A percentile compares a stretch with the other conserved stretches of the same genome.
Conservation (phyloP, 2,888 invertebrate species). For the Horisme vitalbata region DNA sequence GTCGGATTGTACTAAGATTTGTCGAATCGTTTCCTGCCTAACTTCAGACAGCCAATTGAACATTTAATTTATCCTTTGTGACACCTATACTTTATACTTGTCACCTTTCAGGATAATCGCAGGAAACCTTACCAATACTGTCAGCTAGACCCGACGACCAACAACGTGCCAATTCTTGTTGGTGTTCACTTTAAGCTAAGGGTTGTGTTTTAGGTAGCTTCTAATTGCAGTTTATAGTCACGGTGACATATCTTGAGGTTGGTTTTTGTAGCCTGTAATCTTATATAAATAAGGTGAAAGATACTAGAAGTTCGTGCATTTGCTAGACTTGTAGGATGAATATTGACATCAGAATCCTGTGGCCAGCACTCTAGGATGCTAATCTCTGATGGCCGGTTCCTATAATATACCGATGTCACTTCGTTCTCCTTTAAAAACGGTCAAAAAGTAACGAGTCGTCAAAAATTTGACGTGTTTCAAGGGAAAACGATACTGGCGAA, state of each 20-base stretch:
- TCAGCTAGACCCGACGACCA: conserved; percentile 18
- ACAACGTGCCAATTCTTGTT: conserved; percentile 18
- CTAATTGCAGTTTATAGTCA: conserved; percentile 43
- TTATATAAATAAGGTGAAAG: conserved; percentile 18
- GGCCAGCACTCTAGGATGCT: too few species aligned
- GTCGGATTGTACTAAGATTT: too few species aligned
- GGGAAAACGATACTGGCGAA: too few species aligned
- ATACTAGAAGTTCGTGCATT: conserved; percentile 23
- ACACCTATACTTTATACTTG: not conserved
- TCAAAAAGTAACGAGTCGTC: too few species aligned
- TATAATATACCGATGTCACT: too few species aligned
- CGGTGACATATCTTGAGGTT: conserved; percentile 65
- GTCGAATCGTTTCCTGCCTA: too few species aligned
- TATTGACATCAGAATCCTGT: too few species aligned
- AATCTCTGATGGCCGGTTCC: too few species aligned
- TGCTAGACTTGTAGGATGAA: conserved; percentile 20
- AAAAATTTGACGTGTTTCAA: too few species aligned
- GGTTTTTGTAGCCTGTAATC: conserved; percentile 47
- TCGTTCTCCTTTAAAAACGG: too few species aligned
- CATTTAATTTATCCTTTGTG: too few species aligned
- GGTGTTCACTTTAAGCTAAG: conserved; percentile 34
- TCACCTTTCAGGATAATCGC: not conserved
- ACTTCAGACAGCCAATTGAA: too few species aligned
- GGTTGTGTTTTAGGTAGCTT: conserved; percentile 62
- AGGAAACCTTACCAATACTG: conserved; percentile 1